Percentiles rank a stretch among this genome's conserved stretches.
These are phyloP conservation scores for Nasua narica DNA, from an alignment of 2,797 vertebrate genomes.

Conservation along the genomic window DNA sequence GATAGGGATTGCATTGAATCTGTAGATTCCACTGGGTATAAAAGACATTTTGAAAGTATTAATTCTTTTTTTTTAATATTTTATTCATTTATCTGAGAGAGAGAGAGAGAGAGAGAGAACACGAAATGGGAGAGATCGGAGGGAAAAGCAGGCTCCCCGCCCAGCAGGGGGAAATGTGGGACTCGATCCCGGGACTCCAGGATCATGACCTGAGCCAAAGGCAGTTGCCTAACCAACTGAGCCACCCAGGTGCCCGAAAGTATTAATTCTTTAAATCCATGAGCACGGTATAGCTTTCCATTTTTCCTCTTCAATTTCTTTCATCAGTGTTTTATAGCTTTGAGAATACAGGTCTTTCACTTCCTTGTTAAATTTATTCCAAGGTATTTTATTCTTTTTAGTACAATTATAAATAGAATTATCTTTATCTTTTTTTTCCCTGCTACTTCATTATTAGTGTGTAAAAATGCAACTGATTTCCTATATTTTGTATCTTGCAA, in stretches of 20 bases:
- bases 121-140: no score
- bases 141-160: no score
- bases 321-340: background rate
- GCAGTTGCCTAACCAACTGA: no score
- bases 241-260: no score
- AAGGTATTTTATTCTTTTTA: background rate
- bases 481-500: background rate
- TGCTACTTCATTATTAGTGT: background rate
- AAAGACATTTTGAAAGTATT: background rate
- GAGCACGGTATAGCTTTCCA: background rate
- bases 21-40: background rate
- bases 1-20: background rate
- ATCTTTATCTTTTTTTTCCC: background rate
- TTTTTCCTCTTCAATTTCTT: background rate
- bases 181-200: no score
- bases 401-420: background rate
- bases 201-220: no score
- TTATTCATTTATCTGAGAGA: no score
- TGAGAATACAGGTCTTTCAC: background rate
- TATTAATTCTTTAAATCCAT: background rate
- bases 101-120: no score
- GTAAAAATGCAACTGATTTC: background rate
- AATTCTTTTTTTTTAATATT: no score
- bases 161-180: no score
- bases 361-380: background rate